phyloP scores from a whole-genome alignment of 1,140 invertebrate species.

The Drosophila nannoptera region DNA sequence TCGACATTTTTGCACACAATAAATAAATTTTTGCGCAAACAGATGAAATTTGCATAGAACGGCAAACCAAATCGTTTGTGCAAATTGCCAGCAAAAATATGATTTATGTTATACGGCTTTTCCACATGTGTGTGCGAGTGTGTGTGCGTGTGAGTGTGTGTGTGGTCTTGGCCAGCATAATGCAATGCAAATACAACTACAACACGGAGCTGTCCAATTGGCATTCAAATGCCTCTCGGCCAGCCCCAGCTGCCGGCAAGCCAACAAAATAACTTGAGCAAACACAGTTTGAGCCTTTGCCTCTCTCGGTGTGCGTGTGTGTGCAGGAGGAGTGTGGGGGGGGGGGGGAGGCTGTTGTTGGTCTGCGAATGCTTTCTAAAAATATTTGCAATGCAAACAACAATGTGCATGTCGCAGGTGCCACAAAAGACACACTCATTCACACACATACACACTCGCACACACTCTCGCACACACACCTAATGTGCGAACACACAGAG shows the following conservation, averaged over 20 bases:
- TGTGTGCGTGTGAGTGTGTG: slow-evolving; percentile 24
- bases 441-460: too few relatives aligned
- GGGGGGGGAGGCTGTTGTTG: neutral
- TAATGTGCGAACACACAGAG: slow-evolving; percentile 15
- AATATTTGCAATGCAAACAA: slow-evolving; percentile 68
- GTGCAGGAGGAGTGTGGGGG: neutral
- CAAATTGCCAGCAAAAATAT: slow-evolving; percentile 73
- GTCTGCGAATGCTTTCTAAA: slow-evolving; percentile 58
- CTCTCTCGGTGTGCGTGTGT: slow-evolving; percentile 14
- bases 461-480: too few relatives aligned
- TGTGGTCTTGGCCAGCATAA: slow-evolving; percentile 53
- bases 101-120: slow-evolving; percentile 57
- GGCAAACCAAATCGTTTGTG: slow-evolving; percentile 70
- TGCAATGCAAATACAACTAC: slow-evolving; percentile 64
- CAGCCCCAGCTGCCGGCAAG: slow-evolving; percentile 54
- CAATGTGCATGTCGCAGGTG: slow-evolving; percentile 43
- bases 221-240: slow-evolving; percentile 34
- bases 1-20: slow-evolving; percentile 36
- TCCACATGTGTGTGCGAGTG: slow-evolving; percentile 31
- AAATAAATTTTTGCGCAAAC: slow-evolving; percentile 59
- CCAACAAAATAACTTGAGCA: slow-evolving; percentile 68
- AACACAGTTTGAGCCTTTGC: slow-evolving; percentile 48
- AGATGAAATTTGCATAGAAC: slow-evolving; percentile 18
- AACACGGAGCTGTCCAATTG: slow-evolving; percentile 47
- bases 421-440: slow-evolving; percentile 24